Conservation (phyloP, 37 sponge, comb jelly and placozoan genomes). For the Halichondria panicea region DNA sequence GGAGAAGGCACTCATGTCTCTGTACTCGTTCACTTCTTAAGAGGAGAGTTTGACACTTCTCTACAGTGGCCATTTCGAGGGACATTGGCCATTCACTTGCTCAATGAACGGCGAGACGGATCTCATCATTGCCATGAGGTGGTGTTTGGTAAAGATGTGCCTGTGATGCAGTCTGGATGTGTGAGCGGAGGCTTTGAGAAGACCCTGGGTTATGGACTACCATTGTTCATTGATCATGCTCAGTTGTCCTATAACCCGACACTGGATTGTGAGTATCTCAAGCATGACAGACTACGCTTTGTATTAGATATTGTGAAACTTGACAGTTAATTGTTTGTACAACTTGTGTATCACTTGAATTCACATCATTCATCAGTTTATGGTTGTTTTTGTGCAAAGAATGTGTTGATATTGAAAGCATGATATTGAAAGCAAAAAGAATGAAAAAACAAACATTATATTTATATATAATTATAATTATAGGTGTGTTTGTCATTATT, state of each 20-base stretch:
- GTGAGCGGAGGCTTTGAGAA: slow-evolving; percentile 20
- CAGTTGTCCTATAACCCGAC: not conserved
- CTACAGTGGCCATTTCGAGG: slow-evolving; percentile 44
- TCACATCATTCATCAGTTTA: too few species aligned
- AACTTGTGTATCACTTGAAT: too few species aligned
- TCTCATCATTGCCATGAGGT: slow-evolving; percentile 4
- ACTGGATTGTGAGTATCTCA: slow-evolving; percentile 21
- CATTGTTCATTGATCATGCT: not conserved
- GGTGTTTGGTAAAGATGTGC: slow-evolving; percentile 21
- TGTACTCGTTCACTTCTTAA: slow-evolving; percentile 14
- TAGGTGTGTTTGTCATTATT: too few species aligned
- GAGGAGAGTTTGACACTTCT: slow-evolving; percentile 39
- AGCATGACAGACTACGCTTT: slow-evolving; percentile 29
- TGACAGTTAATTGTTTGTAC: too few species aligned
- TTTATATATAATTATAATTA: too few species aligned
- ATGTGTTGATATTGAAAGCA: too few species aligned
- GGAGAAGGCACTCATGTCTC: slow-evolving; percentile 40
- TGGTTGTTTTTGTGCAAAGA: too few species aligned
- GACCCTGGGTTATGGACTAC: slow-evolving; percentile 19
- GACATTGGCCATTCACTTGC: slow-evolving; percentile 3
- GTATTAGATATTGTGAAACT: too few species aligned
- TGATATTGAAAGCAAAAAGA: too few species aligned
- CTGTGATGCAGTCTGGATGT: slow-evolving; percentile 11
- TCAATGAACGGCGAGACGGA: slow-evolving; percentile 25
- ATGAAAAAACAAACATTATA: too few species aligned